Evolutionary conservation across 2,797 vertebrate species (phyloP).

Genomic region (Anableps anableps): DNA sequence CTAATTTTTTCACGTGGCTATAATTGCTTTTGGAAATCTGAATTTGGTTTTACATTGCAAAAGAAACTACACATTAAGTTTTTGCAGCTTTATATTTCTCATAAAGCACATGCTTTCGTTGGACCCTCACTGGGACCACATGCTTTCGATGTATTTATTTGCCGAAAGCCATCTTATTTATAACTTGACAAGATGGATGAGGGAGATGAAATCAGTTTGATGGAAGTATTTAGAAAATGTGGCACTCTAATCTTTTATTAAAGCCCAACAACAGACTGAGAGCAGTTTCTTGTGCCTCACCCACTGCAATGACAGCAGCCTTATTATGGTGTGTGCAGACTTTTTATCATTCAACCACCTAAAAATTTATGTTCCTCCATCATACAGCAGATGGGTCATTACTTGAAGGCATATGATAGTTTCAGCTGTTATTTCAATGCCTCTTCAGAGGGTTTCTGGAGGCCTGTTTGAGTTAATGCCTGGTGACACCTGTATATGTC

Average conservation of each 20-base stretch:
- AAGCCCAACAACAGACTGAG: slow-evolving; percentile 5
- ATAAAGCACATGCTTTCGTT: neutral
- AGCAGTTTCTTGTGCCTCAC: neutral
- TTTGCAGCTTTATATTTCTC: neutral
- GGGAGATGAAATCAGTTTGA: slow-evolving; percentile 1
- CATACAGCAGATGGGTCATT: neutral
- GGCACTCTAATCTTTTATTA: slow-evolving; percentile 6
- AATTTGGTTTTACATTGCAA: neutral
- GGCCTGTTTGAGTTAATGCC: slow-evolving; percentile 15
- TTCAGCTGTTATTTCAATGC: slow-evolving; percentile 9
- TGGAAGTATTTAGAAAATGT: neutral
- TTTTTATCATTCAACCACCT: neutral
- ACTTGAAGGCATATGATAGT: slow-evolving; percentile 6
- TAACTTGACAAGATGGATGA: neutral
- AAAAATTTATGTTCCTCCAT: neutral
- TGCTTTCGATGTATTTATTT: slow-evolving; percentile 1
- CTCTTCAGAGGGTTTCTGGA: slow-evolving; percentile 7
- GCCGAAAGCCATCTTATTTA: slow-evolving; percentile 15
- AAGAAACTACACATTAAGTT: neutral
- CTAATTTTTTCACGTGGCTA: too few relatives aligned
- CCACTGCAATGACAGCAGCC: neutral
- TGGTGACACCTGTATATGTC: slow-evolving; percentile 27
- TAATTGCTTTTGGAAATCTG: neutral
- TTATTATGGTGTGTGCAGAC: neutral
- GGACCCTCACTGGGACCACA: neutral